A percentile compares a stretch with the other conserved stretches of the same genome.
phyloP scores from a whole-genome alignment of 2,888 invertebrate species.

The Helicoverpa assulta region DNA sequence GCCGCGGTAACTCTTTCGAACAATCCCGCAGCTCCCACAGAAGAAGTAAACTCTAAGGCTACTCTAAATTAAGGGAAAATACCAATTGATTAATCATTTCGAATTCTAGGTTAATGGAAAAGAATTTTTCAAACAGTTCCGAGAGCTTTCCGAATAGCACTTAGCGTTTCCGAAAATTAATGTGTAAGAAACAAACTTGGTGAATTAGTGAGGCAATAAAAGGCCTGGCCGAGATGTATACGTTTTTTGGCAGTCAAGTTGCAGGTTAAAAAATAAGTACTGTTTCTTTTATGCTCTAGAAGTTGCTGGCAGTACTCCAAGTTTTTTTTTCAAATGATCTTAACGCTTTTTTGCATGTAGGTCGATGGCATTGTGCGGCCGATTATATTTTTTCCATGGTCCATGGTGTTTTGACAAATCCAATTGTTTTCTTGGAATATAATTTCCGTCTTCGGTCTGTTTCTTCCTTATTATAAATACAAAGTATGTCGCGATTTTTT shows the following conservation, averaged over 20 bases:
- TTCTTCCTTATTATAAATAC: conserved; percentile 16
- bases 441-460: conserved; percentile 34
- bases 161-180: conserved; percentile 68
- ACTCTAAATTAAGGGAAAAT: conserved; percentile 2
- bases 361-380: conserved; percentile 25
- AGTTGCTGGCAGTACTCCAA: conserved; percentile 47
- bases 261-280: conserved; percentile 54
- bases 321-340: conserved; percentile 25
- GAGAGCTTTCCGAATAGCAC: conserved; percentile 60
- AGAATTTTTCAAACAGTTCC: conserved; percentile 26
- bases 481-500: too few relatives aligned
- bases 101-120: conserved; percentile 45
- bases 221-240: conserved; percentile 58
- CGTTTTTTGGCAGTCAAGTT: conserved; percentile 62
- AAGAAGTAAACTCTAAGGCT: neutral
- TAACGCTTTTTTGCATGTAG: conserved; percentile 25
- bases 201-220: conserved; percentile 71
- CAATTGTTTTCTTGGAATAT: conserved; percentile 32
- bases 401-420: conserved; percentile 18
- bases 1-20: too few relatives aligned
- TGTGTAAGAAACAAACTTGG: conserved; percentile 66
- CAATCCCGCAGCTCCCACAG: too few relatives aligned
- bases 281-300: conserved; percentile 49
- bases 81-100: conserved; percentile 46
- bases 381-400: conserved; percentile 31